Percentiles rank a stretch among this genome's conserved stretches.
These are phyloP conservation scores for Cervus canadensis DNA, from an alignment of 2,113 vertebrate species.

Conservation along the genomic window DNA sequence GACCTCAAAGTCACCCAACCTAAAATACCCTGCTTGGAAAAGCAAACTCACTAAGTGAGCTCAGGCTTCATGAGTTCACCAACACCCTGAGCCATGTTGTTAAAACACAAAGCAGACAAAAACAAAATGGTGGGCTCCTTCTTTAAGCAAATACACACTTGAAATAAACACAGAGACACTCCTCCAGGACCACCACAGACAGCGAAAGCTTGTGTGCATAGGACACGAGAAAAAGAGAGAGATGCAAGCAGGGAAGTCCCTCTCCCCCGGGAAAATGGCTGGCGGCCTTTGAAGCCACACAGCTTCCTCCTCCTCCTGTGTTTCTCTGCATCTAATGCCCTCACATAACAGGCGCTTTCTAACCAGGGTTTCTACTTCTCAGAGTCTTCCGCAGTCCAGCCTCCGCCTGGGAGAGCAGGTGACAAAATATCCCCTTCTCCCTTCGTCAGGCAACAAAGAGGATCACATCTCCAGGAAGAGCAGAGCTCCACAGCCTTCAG, in stretches of 20 bases:
- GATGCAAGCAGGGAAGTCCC: neutral
- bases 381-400: neutral
- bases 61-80: neutral
- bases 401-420: neutral
- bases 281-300: no score
- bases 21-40: rapidly evolving
- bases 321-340: neutral
- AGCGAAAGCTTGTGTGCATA: no score
- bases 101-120: neutral
- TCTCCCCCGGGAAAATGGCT: neutral
- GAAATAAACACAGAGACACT: neutral
- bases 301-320: neutral
- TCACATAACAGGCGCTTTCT: neutral
- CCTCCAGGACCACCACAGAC: rapidly evolving
- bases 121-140: neutral
- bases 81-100: neutral
- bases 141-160: neutral
- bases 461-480: neutral
- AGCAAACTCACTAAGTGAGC: neutral
- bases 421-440: constrained; percentile 14
- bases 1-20: neutral
- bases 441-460: neutral
- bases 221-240: neutral
- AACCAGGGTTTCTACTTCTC: neutral
- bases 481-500: constrained; percentile 51